Conservation (phyloP, 2,888 invertebrate genomes). For the Drosophila recens region DNA sequence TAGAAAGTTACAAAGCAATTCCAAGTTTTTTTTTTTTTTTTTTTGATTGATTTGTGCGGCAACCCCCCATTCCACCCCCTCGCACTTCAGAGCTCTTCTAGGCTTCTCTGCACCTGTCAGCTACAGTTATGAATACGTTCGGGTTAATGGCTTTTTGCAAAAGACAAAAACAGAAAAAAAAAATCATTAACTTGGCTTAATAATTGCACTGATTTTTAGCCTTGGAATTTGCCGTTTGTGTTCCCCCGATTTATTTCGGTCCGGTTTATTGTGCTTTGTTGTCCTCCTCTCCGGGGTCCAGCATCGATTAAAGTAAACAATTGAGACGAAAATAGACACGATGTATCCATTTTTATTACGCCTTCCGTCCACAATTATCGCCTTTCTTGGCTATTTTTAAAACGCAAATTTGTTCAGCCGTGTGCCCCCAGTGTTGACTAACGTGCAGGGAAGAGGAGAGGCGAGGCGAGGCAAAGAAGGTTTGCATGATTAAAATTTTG, state of each 20-base stretch:
- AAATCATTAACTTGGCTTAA: background rate
- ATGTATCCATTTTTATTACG: constrained; percentile 36
- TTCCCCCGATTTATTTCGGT: background rate
- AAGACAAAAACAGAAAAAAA: constrained; percentile 1
- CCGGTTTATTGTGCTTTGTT: constrained; percentile 2
- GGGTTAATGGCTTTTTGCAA: constrained; percentile 30
- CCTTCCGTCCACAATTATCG: constrained; percentile 58
- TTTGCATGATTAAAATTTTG: constrained; percentile 14
- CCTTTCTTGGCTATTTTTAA: constrained; percentile 60
- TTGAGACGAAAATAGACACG: constrained; percentile 54
- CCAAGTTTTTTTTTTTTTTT: constrained; percentile 1
- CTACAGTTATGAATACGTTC: constrained; percentile 15
- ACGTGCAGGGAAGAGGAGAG: background rate
- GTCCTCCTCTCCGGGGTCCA: background rate
- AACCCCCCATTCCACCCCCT: background rate
- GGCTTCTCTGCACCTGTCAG: constrained; percentile 9
- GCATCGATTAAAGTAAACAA: constrained; percentile 20
- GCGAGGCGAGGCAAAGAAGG: background rate
- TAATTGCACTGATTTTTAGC: constrained; percentile 25
- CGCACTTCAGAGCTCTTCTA: background rate
- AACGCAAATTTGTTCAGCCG: constrained; percentile 9
- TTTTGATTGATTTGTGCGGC: constrained; percentile 22
- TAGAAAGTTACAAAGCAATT: constrained; percentile 35
- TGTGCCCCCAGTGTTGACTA: constrained; percentile 8
- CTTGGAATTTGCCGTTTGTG: constrained; percentile 26